Percentiles rank a stretch among this genome's conserved stretches.
Evolutionary conservation across 2,888 invertebrate species (phyloP).

Genomic region (Cryptocephalus primarius): DNA sequence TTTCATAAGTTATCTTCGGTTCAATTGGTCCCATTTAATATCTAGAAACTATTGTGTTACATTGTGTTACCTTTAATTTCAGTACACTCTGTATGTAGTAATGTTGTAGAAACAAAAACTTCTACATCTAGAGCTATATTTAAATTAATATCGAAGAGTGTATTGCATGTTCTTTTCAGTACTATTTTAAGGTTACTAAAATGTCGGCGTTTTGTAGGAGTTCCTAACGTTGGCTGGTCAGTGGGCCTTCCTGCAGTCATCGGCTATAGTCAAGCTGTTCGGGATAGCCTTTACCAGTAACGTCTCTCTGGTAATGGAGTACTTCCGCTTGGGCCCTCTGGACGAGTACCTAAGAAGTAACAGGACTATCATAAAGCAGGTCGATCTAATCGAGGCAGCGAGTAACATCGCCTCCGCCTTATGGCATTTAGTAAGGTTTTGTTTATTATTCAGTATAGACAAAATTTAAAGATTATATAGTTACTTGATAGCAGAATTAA

Average conservation of each 20-base stretch:
- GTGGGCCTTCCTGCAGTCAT: slow-evolving; percentile 69
- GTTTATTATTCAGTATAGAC: too few species aligned
- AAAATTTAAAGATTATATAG: too few species aligned
- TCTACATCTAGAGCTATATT: too few species aligned
- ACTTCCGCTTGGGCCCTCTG: slow-evolving; percentile 66
- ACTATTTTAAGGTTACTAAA: neutral
- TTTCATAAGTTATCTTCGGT: too few species aligned
- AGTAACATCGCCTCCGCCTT: slow-evolving; percentile 74
- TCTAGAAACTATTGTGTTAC: too few species aligned
- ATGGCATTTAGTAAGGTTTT: slow-evolving; percentile 66
- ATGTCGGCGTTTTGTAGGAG: slow-evolving; percentile 45
- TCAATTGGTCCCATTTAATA: too few species aligned
- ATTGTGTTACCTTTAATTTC: too few species aligned
- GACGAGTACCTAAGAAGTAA: slow-evolving; percentile 55
- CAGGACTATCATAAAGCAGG: slow-evolving; percentile 42
- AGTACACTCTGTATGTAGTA: too few species aligned
- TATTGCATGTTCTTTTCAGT: too few species aligned
- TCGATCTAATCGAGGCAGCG: slow-evolving; percentile 73
- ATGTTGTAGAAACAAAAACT: too few species aligned
- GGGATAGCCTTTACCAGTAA: slow-evolving; percentile 69
- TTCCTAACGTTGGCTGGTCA: slow-evolving; percentile 66
- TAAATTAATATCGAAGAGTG: too few species aligned
- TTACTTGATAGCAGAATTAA: too few species aligned
- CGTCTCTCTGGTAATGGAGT: slow-evolving; percentile 72
- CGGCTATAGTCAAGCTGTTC: slow-evolving; percentile 63